Conservation (phyloP, 2,113 vertebrate species). For the Pseudorasbora parva region DNA sequence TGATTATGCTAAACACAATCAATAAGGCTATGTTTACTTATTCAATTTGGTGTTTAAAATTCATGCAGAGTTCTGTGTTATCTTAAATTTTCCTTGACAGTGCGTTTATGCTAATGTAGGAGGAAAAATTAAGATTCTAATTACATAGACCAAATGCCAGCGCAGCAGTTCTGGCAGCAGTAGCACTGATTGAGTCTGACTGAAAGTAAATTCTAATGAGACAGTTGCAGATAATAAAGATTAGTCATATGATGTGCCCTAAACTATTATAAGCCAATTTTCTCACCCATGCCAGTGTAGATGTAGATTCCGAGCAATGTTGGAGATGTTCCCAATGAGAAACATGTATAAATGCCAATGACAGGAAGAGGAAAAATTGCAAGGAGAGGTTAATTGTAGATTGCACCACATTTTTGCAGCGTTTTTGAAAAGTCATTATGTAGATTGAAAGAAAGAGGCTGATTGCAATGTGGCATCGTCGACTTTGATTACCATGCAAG, state of each 20-base stretch:
- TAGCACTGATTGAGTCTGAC: slow-evolving; percentile 22
- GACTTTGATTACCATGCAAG: neutral
- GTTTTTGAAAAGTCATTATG: slow-evolving; percentile 1
- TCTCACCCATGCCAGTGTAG: slow-evolving; percentile 46
- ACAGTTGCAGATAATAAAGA: slow-evolving; percentile 38
- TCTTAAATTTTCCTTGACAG: slow-evolving; percentile 38
- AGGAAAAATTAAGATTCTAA: slow-evolving; percentile 57
- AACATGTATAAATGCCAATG: neutral
- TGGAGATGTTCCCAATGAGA: neutral
- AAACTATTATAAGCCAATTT: slow-evolving; percentile 40
- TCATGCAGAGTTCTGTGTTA: slow-evolving; percentile 3
- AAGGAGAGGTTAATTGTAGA: neutral
- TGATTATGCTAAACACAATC: slow-evolving; percentile 24
- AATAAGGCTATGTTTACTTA: slow-evolving; percentile 18
- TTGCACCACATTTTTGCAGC: neutral
- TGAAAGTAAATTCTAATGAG: slow-evolving; percentile 30
- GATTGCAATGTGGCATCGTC: slow-evolving; percentile 14
- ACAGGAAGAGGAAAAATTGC: neutral
- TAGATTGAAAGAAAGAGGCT: neutral
- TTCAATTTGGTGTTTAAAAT: slow-evolving; percentile 20
- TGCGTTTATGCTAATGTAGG: slow-evolving; percentile 30
- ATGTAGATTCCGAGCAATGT: slow-evolving; percentile 20
- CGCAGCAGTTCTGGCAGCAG: slow-evolving; percentile 20
- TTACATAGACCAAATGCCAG: slow-evolving; percentile 46
- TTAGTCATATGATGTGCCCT: slow-evolving; percentile 23